A percentile compares a stretch with the other conserved stretches of the same genome.
Evolutionary conservation across 1,140 invertebrate genomes (phyloP).

Genomic region (Drosophila navojoa): DNA sequence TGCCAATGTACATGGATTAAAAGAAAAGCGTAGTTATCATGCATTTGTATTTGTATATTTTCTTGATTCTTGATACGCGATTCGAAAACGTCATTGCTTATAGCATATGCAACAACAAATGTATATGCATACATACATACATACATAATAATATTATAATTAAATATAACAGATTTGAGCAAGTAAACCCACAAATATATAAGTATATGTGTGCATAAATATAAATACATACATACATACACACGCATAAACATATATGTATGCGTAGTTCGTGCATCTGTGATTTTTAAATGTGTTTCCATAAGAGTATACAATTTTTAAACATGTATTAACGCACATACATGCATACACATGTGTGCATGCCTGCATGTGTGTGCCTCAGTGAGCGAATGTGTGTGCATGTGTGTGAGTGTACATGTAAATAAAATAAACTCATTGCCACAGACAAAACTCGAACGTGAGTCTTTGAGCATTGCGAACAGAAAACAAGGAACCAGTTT

Average conservation of each 20-base stretch:
- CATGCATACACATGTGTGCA: not conserved
- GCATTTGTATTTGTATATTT: not conserved
- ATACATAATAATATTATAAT: too few relatives aligned
- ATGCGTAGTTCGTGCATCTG: conserved; percentile 5
- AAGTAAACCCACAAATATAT: not conserved
- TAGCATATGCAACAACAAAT: not conserved
- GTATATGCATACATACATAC: too few relatives aligned
- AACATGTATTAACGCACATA: conserved; percentile 10
- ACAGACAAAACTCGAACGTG: conserved; percentile 76
- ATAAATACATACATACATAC: not conserved
- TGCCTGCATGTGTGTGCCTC: conserved; percentile 3
- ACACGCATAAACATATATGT: not conserved
- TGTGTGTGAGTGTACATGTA: conserved; percentile 23
- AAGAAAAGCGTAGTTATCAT: not conserved
- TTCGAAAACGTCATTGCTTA: not conserved
- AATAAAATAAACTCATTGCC: conserved; percentile 70
- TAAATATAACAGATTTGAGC: too few relatives aligned
- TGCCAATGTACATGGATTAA: too few relatives aligned
- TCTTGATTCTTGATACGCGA: not conserved
- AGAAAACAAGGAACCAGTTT: conserved; percentile 80
- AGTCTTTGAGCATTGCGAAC: conserved; percentile 78
- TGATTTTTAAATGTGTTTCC: conserved; percentile 7
- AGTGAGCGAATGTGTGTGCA: conserved; percentile 9
- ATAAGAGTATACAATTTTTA: conserved; percentile 5
- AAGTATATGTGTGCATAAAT: not conserved